These are phyloP conservation scores for Orthosia gracilis DNA, from an alignment of 2,888 invertebrate species.

Conservation along the genomic window DNA sequence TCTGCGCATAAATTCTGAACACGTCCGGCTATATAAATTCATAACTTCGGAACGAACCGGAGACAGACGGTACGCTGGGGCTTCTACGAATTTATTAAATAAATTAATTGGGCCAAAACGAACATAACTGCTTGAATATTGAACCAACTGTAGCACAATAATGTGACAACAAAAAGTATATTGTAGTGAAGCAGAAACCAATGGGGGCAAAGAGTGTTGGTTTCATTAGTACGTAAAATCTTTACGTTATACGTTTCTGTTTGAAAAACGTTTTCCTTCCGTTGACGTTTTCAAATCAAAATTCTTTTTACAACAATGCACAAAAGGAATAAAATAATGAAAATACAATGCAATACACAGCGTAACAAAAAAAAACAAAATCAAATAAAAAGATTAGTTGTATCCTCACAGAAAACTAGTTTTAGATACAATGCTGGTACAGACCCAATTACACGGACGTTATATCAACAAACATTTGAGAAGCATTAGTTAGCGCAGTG, in stretches of 20 bases:
- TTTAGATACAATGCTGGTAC: conserved; percentile 24
- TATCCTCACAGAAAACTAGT: conserved; percentile 25
- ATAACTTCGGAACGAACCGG: conserved; percentile 84
- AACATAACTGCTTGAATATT: conserved; percentile 82
- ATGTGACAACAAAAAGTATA: conserved; percentile 9
- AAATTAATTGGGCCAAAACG: conserved; percentile 88
- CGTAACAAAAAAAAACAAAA: conserved; percentile 13
- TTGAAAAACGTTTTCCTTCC: conserved; percentile 1
- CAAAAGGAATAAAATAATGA: conserved; percentile 32
- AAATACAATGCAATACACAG: conserved; percentile 15
- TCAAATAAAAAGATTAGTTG: conserved; percentile 10
- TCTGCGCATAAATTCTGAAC: conserved; percentile 86
- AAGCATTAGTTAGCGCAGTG: conserved; percentile 73
- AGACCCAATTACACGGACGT: conserved; percentile 57
- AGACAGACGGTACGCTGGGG: conserved; percentile 83
- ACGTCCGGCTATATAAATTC: conserved; percentile 89
- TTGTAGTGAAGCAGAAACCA: background rate
- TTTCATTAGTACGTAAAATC: conserved; percentile 3
- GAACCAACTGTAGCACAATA: conserved; percentile 61
- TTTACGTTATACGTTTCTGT: background rate
- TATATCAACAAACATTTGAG: conserved; percentile 69
- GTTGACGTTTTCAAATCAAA: conserved; percentile 27
- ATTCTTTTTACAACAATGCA: conserved; percentile 38
- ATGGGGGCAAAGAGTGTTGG: background rate
- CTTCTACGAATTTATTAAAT: conserved; percentile 87